These are phyloP conservation scores for Ethmia dodecea DNA, from an alignment of 2,888 invertebrate species.

Conservation along the genomic window DNA sequence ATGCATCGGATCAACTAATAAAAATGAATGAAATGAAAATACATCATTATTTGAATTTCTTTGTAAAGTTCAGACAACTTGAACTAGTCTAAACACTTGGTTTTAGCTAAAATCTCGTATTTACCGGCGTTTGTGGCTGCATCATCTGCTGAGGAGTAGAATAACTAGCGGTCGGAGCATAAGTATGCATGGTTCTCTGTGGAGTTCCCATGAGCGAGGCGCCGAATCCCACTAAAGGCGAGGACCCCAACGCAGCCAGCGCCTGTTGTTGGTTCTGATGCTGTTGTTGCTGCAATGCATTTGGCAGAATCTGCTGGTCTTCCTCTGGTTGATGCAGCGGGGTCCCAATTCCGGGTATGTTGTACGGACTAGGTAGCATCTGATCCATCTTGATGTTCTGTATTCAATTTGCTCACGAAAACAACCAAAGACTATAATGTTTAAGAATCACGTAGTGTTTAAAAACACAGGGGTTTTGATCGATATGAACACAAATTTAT, in stretches of 20 bases:
- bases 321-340: conserved; percentile 94
- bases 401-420: too few relatives aligned
- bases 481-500: too few relatives aligned
- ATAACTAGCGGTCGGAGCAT: conserved; percentile 86
- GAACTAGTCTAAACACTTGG: too few relatives aligned
- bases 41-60: too few relatives aligned
- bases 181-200: conserved; percentile 85
- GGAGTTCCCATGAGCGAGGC: conserved; percentile 81
- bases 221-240: conserved; percentile 79
- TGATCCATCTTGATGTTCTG: conserved; percentile 84
- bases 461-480: too few relatives aligned
- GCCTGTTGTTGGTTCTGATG: conserved; percentile 84
- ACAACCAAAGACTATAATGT: too few relatives aligned
- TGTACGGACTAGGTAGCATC: conserved; percentile 93
- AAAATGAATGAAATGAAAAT: too few relatives aligned
- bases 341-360: conserved; percentile 93
- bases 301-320: conserved; percentile 92
- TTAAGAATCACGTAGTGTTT: too few relatives aligned
- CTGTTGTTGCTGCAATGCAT: conserved; percentile 90
- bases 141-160: conserved; percentile 90
- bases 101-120: too few relatives aligned
- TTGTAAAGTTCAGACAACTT: too few relatives aligned
- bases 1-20: too few relatives aligned
- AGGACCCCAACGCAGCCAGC: conserved; percentile 76
- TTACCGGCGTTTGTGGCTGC: conserved; percentile 94